Base-by-base conservation (phyloP, 2,888 invertebrate genomes). In the Drosophila subsilvestris region DNA sequence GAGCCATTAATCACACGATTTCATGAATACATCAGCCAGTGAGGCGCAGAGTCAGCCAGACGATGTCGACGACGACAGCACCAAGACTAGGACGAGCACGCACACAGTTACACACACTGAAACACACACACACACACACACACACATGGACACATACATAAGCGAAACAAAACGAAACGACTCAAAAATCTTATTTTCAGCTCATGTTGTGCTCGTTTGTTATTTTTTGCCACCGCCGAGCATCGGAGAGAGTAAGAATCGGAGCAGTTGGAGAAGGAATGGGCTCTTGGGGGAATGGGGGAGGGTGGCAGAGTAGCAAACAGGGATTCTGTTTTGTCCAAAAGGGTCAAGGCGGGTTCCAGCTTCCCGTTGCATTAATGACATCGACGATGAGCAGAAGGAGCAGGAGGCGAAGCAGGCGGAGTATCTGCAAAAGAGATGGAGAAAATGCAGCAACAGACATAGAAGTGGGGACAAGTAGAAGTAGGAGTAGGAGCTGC, bases 1-100 rank as follows among this genome's bases (percentile, higher is more conserved):
- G 86, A 91, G 90, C 91, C 91, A 91, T 91, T 91, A 91, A 91
- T 91, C 91, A 91, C 90, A 90, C 90, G 91, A 90, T 91, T 91
- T 90, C 91, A 90, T 90, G 90, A 91, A 91, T 91, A 91, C 90
- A 91, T 91, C 90, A 90, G 78, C 81, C 75, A 86, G 76, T 85
- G 82, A 79, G 82, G 85, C 86, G 80, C 81, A 80, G 84, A 75
- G 65, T 55, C 75, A 75, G 62, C 63, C 78, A 70, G 60, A 56
- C 79, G 75, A 76, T 76, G 77, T 74, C 66, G 65, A 66, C 70
- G 68, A 74, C 63, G 63, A 69, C 73, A 18, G 25, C 56, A 59
- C 44, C 61, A 58, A 61, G 54, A 49, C 55, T 45, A 54, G 63
- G 67, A 65, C 59, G 48, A 68, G 76, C 50, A 43, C 62, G 45